Percentiles rank a stretch among this genome's conserved stretches.
These are phyloP conservation scores for Accipiter virgatus DNA, from an alignment of 2,113 vertebrate species.

Conservation along the genomic window DNA sequence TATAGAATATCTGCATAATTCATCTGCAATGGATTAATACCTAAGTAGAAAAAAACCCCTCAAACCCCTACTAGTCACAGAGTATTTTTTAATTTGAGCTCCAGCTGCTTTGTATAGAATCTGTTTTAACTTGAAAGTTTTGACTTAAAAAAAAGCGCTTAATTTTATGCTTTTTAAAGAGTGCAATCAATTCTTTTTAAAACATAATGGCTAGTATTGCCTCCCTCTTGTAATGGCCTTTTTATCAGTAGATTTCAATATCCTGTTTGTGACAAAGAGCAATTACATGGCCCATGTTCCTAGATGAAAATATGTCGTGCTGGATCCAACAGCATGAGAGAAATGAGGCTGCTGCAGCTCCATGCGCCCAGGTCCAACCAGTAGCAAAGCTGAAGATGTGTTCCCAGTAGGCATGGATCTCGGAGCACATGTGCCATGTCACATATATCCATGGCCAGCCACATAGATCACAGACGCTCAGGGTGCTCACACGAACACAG, in stretches of 20 bases:
- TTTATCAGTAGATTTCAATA: background rate
- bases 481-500: no score
- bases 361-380: no score
- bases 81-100: background rate
- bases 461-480: no score
- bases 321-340: background rate
- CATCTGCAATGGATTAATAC: background rate
- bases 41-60: background rate
- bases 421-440: no score
- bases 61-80: background rate
- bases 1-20: background rate
- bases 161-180: background rate
- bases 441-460: no score
- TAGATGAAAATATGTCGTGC: background rate
- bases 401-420: no score
- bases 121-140: background rate
- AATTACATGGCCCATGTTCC: background rate
- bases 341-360: no score
- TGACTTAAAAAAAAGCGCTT: background rate
- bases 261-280: background rate
- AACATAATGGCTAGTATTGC: accelerated
- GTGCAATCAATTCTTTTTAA: background rate
- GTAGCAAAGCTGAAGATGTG: no score
- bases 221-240: background rate
- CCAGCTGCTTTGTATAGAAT: background rate